Percentiles rank a stretch among this genome's conserved stretches.
These are phyloP conservation scores for Lymantria monacha DNA, from an alignment of 2,888 invertebrate genomes.

Conservation along the genomic window DNA sequence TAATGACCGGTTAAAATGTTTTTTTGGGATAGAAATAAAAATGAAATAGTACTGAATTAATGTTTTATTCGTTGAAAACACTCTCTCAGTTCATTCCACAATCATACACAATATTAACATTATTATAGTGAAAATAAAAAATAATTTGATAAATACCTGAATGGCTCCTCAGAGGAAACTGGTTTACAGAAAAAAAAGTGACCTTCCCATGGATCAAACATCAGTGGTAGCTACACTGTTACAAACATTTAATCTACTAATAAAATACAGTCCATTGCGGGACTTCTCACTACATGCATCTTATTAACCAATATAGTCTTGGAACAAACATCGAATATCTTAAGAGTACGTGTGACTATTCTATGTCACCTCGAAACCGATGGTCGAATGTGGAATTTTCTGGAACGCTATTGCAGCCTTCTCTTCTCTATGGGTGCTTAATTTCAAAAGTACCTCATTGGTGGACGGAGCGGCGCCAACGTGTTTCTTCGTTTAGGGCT, in stretches of 20 bases:
- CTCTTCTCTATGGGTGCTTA: constrained; percentile 51
- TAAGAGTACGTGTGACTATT: constrained; percentile 59
- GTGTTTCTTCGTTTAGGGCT: constrained; percentile 50
- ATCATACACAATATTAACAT: constrained; percentile 57
- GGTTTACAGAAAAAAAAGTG: constrained; percentile 66
- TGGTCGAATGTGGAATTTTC: constrained; percentile 37
- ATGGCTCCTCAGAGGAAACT: constrained; percentile 72
- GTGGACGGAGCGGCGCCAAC: constrained; percentile 28
- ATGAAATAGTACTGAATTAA: constrained; percentile 9
- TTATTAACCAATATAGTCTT: constrained; percentile 32
- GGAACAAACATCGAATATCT: constrained; percentile 39
- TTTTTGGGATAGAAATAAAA: no score
- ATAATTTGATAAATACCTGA: constrained; percentile 78
- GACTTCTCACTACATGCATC: constrained; percentile 62
- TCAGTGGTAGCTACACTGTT: constrained; percentile 65
- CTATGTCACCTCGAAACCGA: constrained; percentile 76
- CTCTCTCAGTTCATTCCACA: constrained; percentile 55
- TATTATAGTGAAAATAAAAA: constrained; percentile 53
- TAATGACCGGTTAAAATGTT: no score
- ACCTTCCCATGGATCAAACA: constrained; percentile 62
- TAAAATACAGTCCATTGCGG: constrained; percentile 51
- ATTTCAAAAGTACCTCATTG: constrained; percentile 77
- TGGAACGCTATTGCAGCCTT: constrained; percentile 25
- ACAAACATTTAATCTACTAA: constrained; percentile 56
- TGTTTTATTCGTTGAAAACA: constrained; percentile 54